Evolutionary conservation across 2,797 vertebrate species (phyloP).

Genomic region (Pyrocephalus nanus): DNA sequence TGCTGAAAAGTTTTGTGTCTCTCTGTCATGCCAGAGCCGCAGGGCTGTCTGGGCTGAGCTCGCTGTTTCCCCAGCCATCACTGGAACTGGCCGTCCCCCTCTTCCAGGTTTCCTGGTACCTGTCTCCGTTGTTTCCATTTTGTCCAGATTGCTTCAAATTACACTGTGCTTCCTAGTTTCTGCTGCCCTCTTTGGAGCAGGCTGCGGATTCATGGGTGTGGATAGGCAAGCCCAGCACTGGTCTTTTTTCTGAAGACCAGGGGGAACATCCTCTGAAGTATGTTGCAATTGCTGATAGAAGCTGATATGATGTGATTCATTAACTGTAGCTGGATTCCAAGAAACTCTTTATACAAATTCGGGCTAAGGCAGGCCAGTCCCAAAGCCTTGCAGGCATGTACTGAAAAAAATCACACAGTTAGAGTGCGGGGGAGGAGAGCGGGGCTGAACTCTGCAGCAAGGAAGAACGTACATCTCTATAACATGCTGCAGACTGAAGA

Average conservation of each 20-base stretch:
- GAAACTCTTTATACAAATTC: slow-evolving; percentile 1
- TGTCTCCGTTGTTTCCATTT: not conserved
- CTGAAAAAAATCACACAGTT: not conserved
- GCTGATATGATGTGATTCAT: slow-evolving; percentile 45
- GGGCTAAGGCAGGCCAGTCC: slow-evolving; percentile 15
- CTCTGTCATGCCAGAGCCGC: rapidly evolving
- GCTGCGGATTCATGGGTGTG: rapidly evolving
- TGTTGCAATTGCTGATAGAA: slow-evolving; percentile 51
- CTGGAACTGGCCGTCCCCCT: not conserved
- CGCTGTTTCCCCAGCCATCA: rapidly evolving
- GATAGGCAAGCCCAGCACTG: not conserved
- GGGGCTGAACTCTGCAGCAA: not conserved
- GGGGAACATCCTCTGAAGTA: slow-evolving; percentile 17
- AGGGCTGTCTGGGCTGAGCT: not conserved
- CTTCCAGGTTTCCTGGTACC: not conserved
- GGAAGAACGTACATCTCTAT: not conserved
- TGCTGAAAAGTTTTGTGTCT: not conserved
- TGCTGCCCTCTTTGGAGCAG: not conserved
- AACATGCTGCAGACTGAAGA: not conserved
- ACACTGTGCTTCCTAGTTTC: not conserved
- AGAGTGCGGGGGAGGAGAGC: not conserved
- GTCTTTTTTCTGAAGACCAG: not conserved
- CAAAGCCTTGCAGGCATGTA: slow-evolving; percentile 18
- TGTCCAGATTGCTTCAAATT: not conserved
- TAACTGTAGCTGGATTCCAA: slow-evolving; percentile 28